Percentiles rank a stretch among this genome's conserved stretches.
These are phyloP conservation scores for Platygyra sinensis DNA, from an alignment of 64 coral and sea anemone species.

Conservation along the genomic window DNA sequence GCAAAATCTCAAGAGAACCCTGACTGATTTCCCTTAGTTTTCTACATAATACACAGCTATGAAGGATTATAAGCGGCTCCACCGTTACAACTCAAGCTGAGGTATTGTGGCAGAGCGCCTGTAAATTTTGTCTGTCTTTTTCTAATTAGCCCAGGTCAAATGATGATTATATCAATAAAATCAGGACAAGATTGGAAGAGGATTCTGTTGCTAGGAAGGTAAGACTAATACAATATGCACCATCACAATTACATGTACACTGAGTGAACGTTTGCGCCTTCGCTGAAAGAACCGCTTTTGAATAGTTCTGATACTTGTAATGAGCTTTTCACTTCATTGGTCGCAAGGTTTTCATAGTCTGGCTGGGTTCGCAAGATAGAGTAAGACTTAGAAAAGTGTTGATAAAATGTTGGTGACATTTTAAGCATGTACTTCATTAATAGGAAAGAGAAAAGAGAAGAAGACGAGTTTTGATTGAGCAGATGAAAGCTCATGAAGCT, in stretches of 20 bases:
- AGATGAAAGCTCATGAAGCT: slow-evolving; percentile 94
- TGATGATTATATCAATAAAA: slow-evolving; percentile 92
- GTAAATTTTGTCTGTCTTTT: not conserved
- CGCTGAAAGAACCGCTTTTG: too few species aligned
- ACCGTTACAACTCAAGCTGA: not conserved
- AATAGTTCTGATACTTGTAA: too few species aligned
- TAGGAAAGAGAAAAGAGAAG: slow-evolving; percentile 95
- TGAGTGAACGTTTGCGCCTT: too few species aligned
- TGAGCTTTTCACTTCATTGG: too few species aligned
- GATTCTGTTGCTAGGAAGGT: slow-evolving; percentile 79
- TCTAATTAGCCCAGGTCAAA: slow-evolving; percentile 48
- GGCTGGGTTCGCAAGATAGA: too few species aligned
- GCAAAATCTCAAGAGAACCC: too few species aligned
- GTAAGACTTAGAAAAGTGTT: too few species aligned
- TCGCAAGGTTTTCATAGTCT: too few species aligned
- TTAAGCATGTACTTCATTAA: not conserved
- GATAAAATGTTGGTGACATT: too few species aligned
- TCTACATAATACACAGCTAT: not conserved
- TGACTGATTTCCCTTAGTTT: too few species aligned
- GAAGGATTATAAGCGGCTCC: not conserved
- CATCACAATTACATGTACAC: too few species aligned
- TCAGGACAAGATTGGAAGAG: slow-evolving; percentile 83
- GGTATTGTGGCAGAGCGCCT: not conserved
- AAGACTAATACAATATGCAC: not conserved
- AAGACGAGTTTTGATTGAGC: slow-evolving; percentile 88